These are phyloP conservation scores for Uropsilus gracilis DNA, from an alignment of 2,113 vertebrate genomes.

Conservation along the genomic window DNA sequence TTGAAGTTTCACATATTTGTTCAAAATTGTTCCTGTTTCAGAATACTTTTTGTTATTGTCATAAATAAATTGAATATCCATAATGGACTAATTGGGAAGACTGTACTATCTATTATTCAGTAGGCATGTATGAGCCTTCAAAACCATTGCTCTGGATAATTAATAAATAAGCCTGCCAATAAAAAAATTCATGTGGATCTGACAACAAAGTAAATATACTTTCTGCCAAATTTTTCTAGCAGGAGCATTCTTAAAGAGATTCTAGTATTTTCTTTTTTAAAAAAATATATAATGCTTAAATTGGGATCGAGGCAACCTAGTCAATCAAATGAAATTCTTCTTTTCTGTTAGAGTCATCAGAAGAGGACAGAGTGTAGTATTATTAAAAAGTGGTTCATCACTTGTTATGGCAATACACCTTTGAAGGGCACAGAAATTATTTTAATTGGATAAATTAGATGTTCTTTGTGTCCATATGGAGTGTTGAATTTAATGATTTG, in stretches of 20 bases:
- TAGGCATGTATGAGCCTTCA: slow-evolving; percentile 66
- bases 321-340: slow-evolving; percentile 56
- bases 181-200: slow-evolving; percentile 73
- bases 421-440: slow-evolving; percentile 77
- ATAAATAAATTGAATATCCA: slow-evolving; percentile 65
- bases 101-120: slow-evolving; percentile 75
- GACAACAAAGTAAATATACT: slow-evolving; percentile 72
- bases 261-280: slow-evolving; percentile 44
- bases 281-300: not conserved
- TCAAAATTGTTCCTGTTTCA: slow-evolving; percentile 50
- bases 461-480: slow-evolving; percentile 80
- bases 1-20: slow-evolving; percentile 53
- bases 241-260: slow-evolving; percentile 49
- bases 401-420: slow-evolving; percentile 75
- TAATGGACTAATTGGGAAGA: slow-evolving; percentile 58
- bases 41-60: slow-evolving; percentile 55
- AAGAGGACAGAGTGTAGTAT: slow-evolving; percentile 67
- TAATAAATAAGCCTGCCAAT: slow-evolving; percentile 79
- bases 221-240: slow-evolving; percentile 67
- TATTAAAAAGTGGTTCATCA: slow-evolving; percentile 71
- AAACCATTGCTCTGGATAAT: slow-evolving; percentile 78
- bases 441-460: slow-evolving; percentile 81
- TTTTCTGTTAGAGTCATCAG: slow-evolving; percentile 57
- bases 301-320: slow-evolving; percentile 42
- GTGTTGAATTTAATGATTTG: slow-evolving; percentile 80